Percentiles rank a stretch among this genome's conserved stretches.
phyloP scores from a whole-genome alignment of 2,888 invertebrate genomes.

The Pandemis corylana region DNA sequence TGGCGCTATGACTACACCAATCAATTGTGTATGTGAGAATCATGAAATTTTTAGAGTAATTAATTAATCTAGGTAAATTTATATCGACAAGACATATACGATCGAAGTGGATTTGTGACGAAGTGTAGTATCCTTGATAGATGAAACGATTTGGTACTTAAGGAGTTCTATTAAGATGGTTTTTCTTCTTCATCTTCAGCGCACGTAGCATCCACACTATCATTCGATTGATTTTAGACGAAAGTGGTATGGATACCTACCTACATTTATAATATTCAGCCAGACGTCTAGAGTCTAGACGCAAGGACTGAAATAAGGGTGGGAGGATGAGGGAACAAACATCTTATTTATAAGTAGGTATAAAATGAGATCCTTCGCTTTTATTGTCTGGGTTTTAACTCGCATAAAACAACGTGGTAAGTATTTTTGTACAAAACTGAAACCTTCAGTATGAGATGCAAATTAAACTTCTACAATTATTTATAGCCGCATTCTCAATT shows the following conservation, averaged over 20 bases:
- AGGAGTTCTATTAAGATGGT: not conserved
- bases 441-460: too few species aligned
- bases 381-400: conserved; percentile 2
- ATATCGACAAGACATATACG: too few species aligned
- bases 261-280: conserved; percentile 14
- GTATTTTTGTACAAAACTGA: too few species aligned
- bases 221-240: not conserved
- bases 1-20: too few species aligned
- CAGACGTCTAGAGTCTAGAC: conserved; percentile 44
- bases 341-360: not conserved
- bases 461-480: too few species aligned
- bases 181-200: too few species aligned
- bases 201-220: not conserved
- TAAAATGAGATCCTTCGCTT: not conserved
- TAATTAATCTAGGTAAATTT: too few species aligned
- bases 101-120: too few species aligned
- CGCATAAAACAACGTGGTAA: not conserved
- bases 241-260: not conserved
- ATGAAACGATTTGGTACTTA: not conserved
- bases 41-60: too few species aligned
- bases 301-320: not conserved
- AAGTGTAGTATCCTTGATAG: too few species aligned
- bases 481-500: too few species aligned
- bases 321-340: not conserved
- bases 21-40: too few species aligned